Conservation (phyloP, 2,113 vertebrate species). For the Indicator indicator region DNA sequence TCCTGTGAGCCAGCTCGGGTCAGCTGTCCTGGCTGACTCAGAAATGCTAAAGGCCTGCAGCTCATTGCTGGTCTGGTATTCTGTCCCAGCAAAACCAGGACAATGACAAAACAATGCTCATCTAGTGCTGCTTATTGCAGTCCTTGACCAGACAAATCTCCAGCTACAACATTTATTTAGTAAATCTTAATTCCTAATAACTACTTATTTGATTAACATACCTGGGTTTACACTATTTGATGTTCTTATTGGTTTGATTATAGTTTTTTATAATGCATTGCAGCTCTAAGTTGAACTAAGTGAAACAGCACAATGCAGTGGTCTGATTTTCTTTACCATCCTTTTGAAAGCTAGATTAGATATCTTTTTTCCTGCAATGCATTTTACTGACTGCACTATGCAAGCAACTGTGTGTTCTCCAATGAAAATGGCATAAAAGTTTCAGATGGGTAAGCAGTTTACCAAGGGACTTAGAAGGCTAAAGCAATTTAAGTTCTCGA, state of each 20-base stretch:
- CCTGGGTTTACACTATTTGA: not conserved
- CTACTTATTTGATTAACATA: not conserved
- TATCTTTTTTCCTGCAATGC: not conserved
- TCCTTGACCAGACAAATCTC: not conserved
- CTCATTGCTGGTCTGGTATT: too few species aligned
- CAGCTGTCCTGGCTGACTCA: too few species aligned
- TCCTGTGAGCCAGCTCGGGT: too few species aligned
- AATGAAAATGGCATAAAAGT: not conserved
- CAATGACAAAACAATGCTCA: not conserved
- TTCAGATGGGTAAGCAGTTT: not conserved
- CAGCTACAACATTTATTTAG: not conserved
- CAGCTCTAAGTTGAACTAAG: not conserved
- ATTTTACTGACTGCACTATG: not conserved
- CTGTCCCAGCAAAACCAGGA: not conserved
- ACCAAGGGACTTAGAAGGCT: not conserved
- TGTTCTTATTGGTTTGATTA: not conserved
- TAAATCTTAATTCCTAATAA: not conserved
- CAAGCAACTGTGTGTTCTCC: not conserved
- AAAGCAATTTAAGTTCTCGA: constrained; percentile 3
- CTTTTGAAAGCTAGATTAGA: not conserved
- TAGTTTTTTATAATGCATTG: not conserved
- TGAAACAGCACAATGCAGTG: not conserved
- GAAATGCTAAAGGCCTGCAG: too few species aligned
- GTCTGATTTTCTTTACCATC: not conserved
- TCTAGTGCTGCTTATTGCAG: not conserved